Evolutionary conservation across 2,797 vertebrate genomes (phyloP).

Genomic region (Falco biarmicus): DNA sequence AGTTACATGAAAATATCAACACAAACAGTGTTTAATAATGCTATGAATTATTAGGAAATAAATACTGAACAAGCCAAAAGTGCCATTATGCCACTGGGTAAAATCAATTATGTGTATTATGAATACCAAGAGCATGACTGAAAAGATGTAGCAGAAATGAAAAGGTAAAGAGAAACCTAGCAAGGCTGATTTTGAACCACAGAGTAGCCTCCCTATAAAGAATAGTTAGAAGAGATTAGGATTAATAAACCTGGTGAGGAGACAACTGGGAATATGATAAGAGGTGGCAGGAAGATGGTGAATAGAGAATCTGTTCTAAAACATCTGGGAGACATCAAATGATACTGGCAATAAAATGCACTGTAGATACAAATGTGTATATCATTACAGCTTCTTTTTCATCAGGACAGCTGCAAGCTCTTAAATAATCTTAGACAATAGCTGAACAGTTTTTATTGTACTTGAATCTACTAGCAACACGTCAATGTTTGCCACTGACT

Average conservation of each 20-base stretch:
- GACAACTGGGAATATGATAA: background rate
- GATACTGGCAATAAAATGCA: background rate
- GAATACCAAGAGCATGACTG: background rate
- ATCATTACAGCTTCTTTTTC: background rate
- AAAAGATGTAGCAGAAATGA: background rate
- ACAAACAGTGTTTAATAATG: background rate
- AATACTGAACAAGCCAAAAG: background rate
- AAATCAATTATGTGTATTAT: background rate
- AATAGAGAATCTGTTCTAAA: background rate
- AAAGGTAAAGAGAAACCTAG: background rate
- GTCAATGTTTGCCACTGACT: background rate
- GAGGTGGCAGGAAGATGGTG: background rate
- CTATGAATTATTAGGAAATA: background rate
- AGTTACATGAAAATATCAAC: background rate
- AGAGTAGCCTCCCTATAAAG: background rate
- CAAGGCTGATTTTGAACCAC: background rate
- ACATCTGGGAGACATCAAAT: constrained; percentile 5
- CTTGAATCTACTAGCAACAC: background rate
- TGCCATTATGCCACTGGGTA: background rate
- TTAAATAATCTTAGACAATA: background rate
- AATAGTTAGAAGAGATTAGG: background rate
- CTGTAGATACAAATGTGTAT: background rate
- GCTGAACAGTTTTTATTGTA: background rate
- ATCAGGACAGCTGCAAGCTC: background rate
- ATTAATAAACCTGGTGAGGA: background rate